Conservation (phyloP, 92 coral and sea anemone genomes). For the Palythoa grandiflora region DNA sequence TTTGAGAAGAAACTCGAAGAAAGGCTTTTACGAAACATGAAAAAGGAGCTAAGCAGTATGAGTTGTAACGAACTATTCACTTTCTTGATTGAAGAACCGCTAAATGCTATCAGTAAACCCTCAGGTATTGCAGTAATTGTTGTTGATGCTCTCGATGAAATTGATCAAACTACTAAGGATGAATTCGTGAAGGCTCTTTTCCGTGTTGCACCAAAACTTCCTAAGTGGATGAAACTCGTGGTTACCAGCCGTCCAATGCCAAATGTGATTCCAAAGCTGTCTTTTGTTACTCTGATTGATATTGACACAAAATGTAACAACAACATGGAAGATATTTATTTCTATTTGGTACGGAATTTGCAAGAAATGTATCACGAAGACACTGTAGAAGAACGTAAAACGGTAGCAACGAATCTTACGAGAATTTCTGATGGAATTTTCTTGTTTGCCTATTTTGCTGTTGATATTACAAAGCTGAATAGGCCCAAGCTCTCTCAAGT, state of each 20-base stretch:
- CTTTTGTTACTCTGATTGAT: constrained; percentile 20
- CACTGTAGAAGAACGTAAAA: constrained; percentile 9
- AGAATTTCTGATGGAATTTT: constrained; percentile 42
- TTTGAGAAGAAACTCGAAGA: constrained; percentile 64
- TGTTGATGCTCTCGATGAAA: constrained; percentile 58
- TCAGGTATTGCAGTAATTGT: constrained; percentile 15
- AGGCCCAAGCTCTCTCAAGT: constrained; percentile 15
- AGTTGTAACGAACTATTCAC: constrained; percentile 31
- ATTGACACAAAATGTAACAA: neutral
- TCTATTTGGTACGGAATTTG: constrained; percentile 7
- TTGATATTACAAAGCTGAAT: neutral
- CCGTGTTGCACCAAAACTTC: constrained; percentile 39
- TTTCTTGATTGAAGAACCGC: constrained; percentile 32
- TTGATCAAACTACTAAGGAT: constrained; percentile 22
- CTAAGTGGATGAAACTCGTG: constrained; percentile 51
- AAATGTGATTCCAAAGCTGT: constrained; percentile 9
- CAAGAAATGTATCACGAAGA: constrained; percentile 20
- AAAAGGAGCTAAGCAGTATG: constrained; percentile 25
- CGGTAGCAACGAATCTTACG: constrained; percentile 26
- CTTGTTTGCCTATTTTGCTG: constrained; percentile 39
- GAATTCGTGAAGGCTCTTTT: constrained; percentile 49
- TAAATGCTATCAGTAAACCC: constrained; percentile 7
- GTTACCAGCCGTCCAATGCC: constrained; percentile 47
- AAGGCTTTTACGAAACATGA: constrained; percentile 47
- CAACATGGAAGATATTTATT: constrained; percentile 36